Evolutionary conservation across 2,888 invertebrate species (phyloP).

Genomic region (Physocephala rufipes): DNA sequence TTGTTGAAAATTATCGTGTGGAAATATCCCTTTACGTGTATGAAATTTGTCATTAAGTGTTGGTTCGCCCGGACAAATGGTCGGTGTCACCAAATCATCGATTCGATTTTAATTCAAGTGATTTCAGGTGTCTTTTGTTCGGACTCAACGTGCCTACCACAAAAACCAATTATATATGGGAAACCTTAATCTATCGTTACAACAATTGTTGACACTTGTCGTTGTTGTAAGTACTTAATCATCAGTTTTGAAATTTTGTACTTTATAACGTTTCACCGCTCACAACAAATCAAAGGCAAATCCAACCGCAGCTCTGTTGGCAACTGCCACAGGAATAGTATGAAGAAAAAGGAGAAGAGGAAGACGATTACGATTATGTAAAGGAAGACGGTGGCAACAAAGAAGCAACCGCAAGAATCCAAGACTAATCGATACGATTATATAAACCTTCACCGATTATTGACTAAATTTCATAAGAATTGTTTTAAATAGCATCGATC

Average conservation of each 20-base stretch:
- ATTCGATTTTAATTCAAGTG: not conserved
- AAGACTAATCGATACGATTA: slow-evolving; percentile 21
- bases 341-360: no score
- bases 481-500: not conserved
- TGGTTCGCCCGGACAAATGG: no score
- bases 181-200: slow-evolving; percentile 2
- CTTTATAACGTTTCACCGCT: not conserved
- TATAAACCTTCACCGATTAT: not conserved
- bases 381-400: no score
- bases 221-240: not conserved
- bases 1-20: no score
- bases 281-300: not conserved
- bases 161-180: slow-evolving; percentile 12
- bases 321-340: not conserved
- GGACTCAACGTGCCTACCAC: not conserved
- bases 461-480: not conserved
- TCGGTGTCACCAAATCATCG: no score
- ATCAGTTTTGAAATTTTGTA: not conserved
- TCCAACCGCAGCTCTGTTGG: not conserved
- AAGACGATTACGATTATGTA: no score
- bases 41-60: no score
- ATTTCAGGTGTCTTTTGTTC: not conserved
- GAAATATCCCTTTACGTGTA: no score
- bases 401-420: not conserved
- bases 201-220: not conserved